Conservation (phyloP, 37 sponge, comb jelly and placozoan genomes). For the Beroe ovata region DNA sequence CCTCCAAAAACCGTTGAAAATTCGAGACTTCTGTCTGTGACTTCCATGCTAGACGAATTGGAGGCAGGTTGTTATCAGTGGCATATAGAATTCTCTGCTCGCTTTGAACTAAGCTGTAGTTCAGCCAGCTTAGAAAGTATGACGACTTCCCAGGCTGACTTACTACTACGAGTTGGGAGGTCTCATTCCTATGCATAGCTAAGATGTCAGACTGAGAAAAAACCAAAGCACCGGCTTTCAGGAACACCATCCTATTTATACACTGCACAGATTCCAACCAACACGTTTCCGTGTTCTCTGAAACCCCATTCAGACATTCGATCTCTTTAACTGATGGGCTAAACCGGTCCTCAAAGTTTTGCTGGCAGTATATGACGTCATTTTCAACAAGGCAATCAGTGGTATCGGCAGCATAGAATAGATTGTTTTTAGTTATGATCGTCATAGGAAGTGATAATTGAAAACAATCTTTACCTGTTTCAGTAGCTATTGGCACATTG, state of each 20-base stretch:
- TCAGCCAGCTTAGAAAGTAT: not conserved
- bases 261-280: not conserved
- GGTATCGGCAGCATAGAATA: not conserved
- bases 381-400: not conserved
- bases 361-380: slow-evolving; percentile 16
- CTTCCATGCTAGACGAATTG: not conserved
- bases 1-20: no score
- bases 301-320: not conserved
- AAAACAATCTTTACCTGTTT: not conserved
- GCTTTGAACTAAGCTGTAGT: not conserved
- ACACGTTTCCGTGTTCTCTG: not conserved
- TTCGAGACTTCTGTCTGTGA: no score
- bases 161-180: not conserved
- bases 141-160: not conserved
- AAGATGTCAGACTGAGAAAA: not conserved
- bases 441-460: not conserved
- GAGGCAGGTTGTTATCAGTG: not conserved
- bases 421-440: not conserved
- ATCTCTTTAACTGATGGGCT: not conserved
- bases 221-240: slow-evolving; percentile 36
- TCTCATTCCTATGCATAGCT: not conserved
- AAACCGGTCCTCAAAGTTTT: not conserved
- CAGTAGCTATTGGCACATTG: not conserved
- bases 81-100: not conserved
- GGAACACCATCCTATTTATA: slow-evolving; percentile 19